Evolutionary conservation across 2,888 invertebrate species (phyloP).

Genomic region (Acleris cristana): DNA sequence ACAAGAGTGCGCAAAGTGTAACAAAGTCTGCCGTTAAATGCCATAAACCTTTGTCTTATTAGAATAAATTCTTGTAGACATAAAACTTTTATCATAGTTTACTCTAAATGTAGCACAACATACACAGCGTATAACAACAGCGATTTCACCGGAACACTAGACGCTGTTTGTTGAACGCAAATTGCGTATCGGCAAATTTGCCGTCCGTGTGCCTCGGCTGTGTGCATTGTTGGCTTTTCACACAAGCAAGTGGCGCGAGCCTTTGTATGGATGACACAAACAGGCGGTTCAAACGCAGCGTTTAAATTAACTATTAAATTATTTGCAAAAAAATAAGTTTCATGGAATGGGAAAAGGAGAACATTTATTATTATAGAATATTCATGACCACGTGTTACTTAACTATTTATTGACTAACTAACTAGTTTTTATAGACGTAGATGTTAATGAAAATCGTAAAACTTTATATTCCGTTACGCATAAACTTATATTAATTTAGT

Average conservation of each 20-base stretch:
- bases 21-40: too few species aligned
- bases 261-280: constrained; percentile 49
- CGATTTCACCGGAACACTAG: constrained; percentile 43
- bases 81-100: too few species aligned
- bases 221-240: constrained; percentile 73
- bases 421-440: constrained; percentile 11
- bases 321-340: too few species aligned
- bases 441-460: constrained; percentile 35
- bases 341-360: too few species aligned
- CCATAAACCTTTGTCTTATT: too few species aligned
- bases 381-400: constrained; percentile 22
- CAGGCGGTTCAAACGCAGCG: constrained; percentile 49
- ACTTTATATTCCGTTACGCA: constrained; percentile 22
- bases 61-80: too few species aligned
- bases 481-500: constrained; percentile 23
- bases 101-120: constrained; percentile 27
- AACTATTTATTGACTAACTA: constrained; percentile 20
- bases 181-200: constrained; percentile 74
- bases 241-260: constrained; percentile 58
- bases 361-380: constrained; percentile 4
- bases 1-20: too few species aligned
- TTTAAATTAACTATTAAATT: constrained; percentile 9
- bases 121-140: constrained; percentile 25
- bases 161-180: constrained; percentile 58
- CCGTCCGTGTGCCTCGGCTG: constrained; percentile 49